Evolutionary conservation across 2,888 invertebrate species (phyloP), one percentile per base, ranked within the genome.

Genomic region (Saturnia japonica): DNA sequence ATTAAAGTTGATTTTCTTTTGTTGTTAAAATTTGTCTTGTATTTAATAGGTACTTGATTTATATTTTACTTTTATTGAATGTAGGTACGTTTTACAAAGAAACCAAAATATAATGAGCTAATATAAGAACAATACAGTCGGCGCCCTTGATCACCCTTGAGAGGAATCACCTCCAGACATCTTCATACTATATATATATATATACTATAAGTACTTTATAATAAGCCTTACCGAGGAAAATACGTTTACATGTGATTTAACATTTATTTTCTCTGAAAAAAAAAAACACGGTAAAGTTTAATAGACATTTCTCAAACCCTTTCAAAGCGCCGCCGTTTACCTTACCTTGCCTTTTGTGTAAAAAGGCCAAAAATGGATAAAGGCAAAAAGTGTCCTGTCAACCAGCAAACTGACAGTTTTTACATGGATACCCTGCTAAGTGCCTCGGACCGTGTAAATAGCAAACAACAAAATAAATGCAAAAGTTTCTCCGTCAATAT

Each of bases 281-380:
- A 43, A 42, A 66, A 66, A n/a, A 66, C 43, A 42, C 8, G 19
- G 68, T 68, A 68, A 25, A 51, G 19, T 47, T 68, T 68, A 47
- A 68, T 45, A 68, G 45, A 68, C 47, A 68, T 51, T 68, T 47
- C 45, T 47, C 68, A 22, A 51, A 16, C 47, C 68, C 68, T 68
- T 42, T 68, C 28, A 42, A 57, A 68, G 28, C 40, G 22, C 47
- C 42, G 42, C 69, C 42, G 25, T 64, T 62, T 69, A 42, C 69
- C 25, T 34, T 54, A 25, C 69, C 45, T 43, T 45, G 64, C 69
- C 69, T 43, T 62, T 69, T 69, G n/a, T 69, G 42, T 60, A 60
- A 47, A 70, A 70, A 51, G 68, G 70, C 47, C 43, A 40, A 40
- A 66, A 70, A 70, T 70, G 70, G 70, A 51, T 66, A 47, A 70